A percentile compares a stretch with the other conserved stretches of the same genome.
phyloP scores from a whole-genome alignment of 2,888 invertebrate genomes.

The Watsonalla cultraria region DNA sequence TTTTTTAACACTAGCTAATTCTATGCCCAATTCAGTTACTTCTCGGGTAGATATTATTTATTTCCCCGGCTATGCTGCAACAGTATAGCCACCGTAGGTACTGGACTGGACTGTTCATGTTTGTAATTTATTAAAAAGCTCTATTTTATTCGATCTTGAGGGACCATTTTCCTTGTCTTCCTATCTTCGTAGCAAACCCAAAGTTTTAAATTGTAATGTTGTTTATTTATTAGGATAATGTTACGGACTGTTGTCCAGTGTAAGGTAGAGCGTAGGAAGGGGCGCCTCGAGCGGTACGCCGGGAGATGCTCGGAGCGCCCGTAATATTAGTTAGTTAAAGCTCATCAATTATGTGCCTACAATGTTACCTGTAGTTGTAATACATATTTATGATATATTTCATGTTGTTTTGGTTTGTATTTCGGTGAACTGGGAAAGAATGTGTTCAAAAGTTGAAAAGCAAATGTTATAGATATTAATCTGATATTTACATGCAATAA shows the following conservation, averaged over 20 bases:
- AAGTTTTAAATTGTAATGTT: slow-evolving; percentile 66
- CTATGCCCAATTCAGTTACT: slow-evolving; percentile 24
- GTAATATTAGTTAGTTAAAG: slow-evolving; percentile 44
- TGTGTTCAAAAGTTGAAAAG: slow-evolving; percentile 70
- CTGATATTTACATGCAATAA: slow-evolving; percentile 72
- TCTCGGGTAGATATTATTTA: slow-evolving; percentile 5
- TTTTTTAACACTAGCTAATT: slow-evolving; percentile 23
- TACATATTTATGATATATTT: slow-evolving; percentile 48
- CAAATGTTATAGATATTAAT: slow-evolving; percentile 60
- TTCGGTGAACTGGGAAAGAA: slow-evolving; percentile 61
- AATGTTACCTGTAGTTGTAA: slow-evolving; percentile 76
- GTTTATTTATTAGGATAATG: slow-evolving; percentile 64
- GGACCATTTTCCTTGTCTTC: slow-evolving; percentile 70
- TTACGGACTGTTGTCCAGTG: slow-evolving; percentile 18
- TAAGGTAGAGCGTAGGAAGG: slow-evolving; percentile 2
- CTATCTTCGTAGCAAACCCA: slow-evolving; percentile 67
- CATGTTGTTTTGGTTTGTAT: slow-evolving; percentile 54
- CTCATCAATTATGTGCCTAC: slow-evolving; percentile 75
- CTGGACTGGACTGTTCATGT: slow-evolving; percentile 40
- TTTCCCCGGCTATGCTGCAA: slow-evolving; percentile 16
- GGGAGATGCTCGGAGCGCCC: not conserved
- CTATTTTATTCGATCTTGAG: slow-evolving; percentile 31
- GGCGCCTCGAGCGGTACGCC: not conserved
- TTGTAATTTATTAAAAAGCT: slow-evolving; percentile 50
- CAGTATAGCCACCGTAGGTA: slow-evolving; percentile 23